Evolutionary conservation across 2,888 invertebrate genomes (phyloP), one percentile per base, ranked within the genome.

Genomic region (Scaptomyza reducta): DNA sequence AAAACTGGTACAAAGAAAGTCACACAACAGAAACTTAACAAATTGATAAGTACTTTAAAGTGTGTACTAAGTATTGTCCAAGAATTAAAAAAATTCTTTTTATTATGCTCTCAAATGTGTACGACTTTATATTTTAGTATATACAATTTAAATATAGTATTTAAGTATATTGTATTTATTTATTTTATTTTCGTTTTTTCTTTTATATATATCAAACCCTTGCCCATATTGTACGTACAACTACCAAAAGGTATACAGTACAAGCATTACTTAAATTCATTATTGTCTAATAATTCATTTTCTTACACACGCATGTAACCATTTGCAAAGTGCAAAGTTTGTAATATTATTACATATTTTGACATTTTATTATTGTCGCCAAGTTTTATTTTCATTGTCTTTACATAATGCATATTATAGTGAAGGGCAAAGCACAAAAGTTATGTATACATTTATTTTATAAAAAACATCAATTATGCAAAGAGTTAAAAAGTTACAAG

Each of bases 401-500:
- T 74, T 41, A 29, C 29, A 27, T 35, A 55, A 62, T 64, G 63
- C 70, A 65, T 55, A 59, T 47, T 58, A 59, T 58, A 31, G 47
- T 33, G 45, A 65, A 65, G 18, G 35, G 49, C 46, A 57, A 60
- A 65, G 59, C 81, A 81, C 81, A 67, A 65, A 75, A 67, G 35
- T 63, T 65, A 75, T 81, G 58, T 65, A 70, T 64, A 78, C 47
- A 66, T 65, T 66, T 62, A 69, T 71, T 64, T 57, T 73, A 69
- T 68, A 77, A 80, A 77, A 67, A 79, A 80, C 85, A 75, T 70
- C 78, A 78, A 87, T 77, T 77, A 77, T 63, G 70, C 79, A 84
- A 84, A 80, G 77, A 68, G 70, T 70, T 67, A 56, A 82, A 80
- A 86, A 83, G 80, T 86, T 79, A 56, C 61, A 70, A 63, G 76